Evolutionary conservation across 2,113 vertebrate species (phyloP), one percentile per base, ranked within the genome.

Genomic region (Alaudala cheleensis): DNA sequence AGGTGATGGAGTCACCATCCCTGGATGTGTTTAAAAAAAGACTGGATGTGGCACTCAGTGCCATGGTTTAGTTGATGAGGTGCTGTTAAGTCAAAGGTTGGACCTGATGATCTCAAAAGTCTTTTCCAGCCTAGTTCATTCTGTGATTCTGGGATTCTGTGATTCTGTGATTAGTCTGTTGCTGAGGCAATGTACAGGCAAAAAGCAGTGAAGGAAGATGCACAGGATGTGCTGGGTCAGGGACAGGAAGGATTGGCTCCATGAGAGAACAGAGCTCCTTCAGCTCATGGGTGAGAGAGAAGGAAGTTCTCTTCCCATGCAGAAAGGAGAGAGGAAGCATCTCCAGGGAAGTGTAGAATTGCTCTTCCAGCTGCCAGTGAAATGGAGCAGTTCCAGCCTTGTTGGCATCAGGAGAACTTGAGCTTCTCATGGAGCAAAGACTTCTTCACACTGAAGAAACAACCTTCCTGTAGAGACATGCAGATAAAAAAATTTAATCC

Each of bases 201-300:
- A 47, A 72, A 88, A 73, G 2, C n/a, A 70, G 12, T 5, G 45
- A 51, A 51, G 34, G 22, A 73, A 62, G 56, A 19, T 42, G 26
- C 28, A 33, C 3, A 66, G 33, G 61, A 57, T 2, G 1, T 20
- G 13, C 34, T 54, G 44, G 31, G 8, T 49, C 6, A 42, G 39
- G 18, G 13, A 33, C 10, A 19, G 14, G 45, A 53, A 51, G n/a
- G 3, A 1, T 65, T 13, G 29, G 10, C 14, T 73, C 47, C 12
- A 0, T 54, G 10, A 76, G 21, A 34, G 58, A 58, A 45, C 9
- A n/a, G 13, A 80, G 18, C 10, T 64, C 18, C 24, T 67, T 69
- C 74, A 53, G 22, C 12, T 61, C 26, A 10, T 5, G 0, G 0
- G 0, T 21, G 16, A 66, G 40, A 47, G 8, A 56, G 65, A 57